Conservation (phyloP, 2,888 invertebrate species). For the Folsomia candida region DNA sequence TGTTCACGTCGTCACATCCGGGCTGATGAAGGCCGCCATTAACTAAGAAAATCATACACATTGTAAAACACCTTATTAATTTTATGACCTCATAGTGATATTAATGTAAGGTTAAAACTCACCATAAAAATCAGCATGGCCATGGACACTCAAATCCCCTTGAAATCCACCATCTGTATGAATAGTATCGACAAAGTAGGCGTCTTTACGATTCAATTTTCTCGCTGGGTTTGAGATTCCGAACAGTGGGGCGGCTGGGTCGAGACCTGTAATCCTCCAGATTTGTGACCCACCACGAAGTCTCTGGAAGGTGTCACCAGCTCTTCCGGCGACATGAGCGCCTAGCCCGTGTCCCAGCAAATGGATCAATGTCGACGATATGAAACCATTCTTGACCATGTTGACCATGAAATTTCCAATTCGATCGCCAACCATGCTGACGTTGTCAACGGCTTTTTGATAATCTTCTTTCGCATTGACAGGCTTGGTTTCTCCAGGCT, state of each 20-base stretch:
- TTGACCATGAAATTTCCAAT: neutral
- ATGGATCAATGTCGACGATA: neutral
- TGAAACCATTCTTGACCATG: neutral
- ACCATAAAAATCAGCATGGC: conserved; percentile 39
- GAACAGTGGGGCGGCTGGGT: conserved; percentile 33
- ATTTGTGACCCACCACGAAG: neutral
- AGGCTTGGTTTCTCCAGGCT: neutral
- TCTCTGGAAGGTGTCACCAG: neutral
- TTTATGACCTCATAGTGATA: no score
- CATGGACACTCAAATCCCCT: conserved; percentile 29
- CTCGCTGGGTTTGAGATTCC: conserved; percentile 29
- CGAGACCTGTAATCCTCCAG: neutral
- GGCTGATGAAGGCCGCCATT: conserved; percentile 22
- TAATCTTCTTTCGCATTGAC: neutral
- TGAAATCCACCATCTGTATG: conserved; percentile 25
- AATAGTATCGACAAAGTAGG: conserved; percentile 67
- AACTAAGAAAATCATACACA: no score
- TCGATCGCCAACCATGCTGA: neutral
- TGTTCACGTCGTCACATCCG: neutral
- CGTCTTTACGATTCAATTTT: conserved; percentile 64
- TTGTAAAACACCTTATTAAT: no score
- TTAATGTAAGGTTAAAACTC: no score
- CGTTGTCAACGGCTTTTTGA: neutral
- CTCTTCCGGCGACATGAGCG: neutral
- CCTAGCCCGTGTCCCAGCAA: neutral